Evolutionary conservation across 2,888 invertebrate species (phyloP).

Genomic region (Tachina fera): DNA sequence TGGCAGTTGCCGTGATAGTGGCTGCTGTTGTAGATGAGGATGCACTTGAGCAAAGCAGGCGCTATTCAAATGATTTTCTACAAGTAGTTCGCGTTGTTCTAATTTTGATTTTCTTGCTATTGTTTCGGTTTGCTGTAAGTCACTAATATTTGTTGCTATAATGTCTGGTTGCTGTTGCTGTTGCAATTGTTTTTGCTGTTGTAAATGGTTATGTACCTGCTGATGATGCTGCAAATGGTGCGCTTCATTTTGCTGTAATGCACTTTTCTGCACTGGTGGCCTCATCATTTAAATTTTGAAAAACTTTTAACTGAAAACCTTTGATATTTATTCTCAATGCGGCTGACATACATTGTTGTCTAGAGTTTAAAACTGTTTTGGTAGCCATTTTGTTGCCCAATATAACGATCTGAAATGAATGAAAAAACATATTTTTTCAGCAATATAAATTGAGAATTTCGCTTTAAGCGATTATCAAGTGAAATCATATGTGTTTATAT

Average conservation of each 20-base stretch:
- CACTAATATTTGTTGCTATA: constrained; percentile 59
- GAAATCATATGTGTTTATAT: too few relatives aligned
- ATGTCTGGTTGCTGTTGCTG: constrained; percentile 33
- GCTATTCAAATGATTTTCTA: constrained; percentile 78
- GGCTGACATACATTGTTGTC: constrained; percentile 73
- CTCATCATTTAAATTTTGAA: constrained; percentile 76
- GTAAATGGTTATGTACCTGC: constrained; percentile 70
- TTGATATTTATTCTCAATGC: constrained; percentile 44
- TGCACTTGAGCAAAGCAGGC: constrained; percentile 75
- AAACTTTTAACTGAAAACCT: constrained; percentile 38
- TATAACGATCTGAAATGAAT: constrained; percentile 45
- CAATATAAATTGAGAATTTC: not conserved
- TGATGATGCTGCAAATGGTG: constrained; percentile 71
- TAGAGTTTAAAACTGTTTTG: constrained; percentile 29
- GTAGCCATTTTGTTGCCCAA: constrained; percentile 75
- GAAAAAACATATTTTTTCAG: not conserved
- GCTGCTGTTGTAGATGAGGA: constrained; percentile 54
- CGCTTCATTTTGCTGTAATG: constrained; percentile 80
- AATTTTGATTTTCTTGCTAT: constrained; percentile 73
- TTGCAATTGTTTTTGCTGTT: constrained; percentile 66
- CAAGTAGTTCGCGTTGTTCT: constrained; percentile 77
- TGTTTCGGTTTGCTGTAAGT: constrained; percentile 51
- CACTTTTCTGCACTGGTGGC: constrained; percentile 78
- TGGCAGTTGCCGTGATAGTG: constrained; percentile 70
- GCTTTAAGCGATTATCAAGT: not conserved